Evolutionary conservation across 1,140 invertebrate species (phyloP).

Genomic region (Caenorhabditis tropicalis): DNA sequence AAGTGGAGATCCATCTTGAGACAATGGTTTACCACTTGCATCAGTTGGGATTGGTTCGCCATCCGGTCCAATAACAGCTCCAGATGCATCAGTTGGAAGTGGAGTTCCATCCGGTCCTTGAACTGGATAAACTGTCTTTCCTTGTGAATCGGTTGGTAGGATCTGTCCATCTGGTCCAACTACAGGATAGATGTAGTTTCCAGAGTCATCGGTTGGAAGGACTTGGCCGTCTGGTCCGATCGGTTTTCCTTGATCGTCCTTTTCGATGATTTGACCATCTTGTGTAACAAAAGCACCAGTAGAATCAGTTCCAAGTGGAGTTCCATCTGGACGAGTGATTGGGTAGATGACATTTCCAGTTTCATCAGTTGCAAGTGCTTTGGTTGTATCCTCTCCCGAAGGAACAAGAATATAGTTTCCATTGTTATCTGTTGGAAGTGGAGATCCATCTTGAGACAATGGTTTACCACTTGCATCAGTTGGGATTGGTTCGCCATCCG

Average conservation of each 20-base stretch:
- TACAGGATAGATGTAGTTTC: neutral
- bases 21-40: slow-evolving; percentile 40
- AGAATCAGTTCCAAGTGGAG: slow-evolving; percentile 30
- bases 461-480: slow-evolving; percentile 48
- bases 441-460: slow-evolving; percentile 31
- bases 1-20: slow-evolving; percentile 40
- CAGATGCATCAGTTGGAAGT: slow-evolving; percentile 45
- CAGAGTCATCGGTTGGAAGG: slow-evolving; percentile 53
- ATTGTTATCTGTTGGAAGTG: neutral
- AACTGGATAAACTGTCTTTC: slow-evolving; percentile 41
- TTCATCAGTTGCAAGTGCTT: slow-evolving; percentile 54
- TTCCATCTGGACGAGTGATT: slow-evolving; percentile 31
- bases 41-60: slow-evolving; percentile 46
- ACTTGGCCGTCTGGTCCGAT: slow-evolving; percentile 16
- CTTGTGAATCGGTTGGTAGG: neutral
- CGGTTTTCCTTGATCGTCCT: slow-evolving; percentile 38
- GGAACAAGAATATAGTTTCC: slow-evolving; percentile 37
- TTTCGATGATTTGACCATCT: slow-evolving; percentile 24
- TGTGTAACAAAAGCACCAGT: slow-evolving; percentile 18
- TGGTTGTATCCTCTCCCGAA: neutral
- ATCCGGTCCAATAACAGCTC: slow-evolving; percentile 39
- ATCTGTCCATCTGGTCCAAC: neutral
- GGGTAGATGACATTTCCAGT: slow-evolving; percentile 4
- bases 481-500: slow-evolving; percentile 48
- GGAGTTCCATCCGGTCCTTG: slow-evolving; percentile 33